phyloP scores from a whole-genome alignment of 2,113 vertebrate genomes.

The Heliornis fulica region DNA sequence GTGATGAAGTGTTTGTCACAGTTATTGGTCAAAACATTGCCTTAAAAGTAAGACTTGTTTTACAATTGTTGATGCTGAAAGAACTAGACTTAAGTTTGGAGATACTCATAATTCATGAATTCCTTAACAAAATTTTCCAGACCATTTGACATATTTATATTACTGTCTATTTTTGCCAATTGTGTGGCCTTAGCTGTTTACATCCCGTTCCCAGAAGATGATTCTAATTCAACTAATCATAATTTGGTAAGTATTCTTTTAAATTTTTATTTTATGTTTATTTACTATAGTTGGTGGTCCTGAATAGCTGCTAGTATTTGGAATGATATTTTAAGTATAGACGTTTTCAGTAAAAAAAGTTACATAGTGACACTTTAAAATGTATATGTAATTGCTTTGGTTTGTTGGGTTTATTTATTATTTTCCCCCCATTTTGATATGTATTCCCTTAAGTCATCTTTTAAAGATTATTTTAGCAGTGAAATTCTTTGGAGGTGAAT shows the following conservation, averaged over 20 bases:
- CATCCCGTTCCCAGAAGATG: conserved; percentile 98
- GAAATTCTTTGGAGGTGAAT: conserved; percentile 1
- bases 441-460: not conserved
- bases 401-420: not conserved
- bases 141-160: conserved; percentile 99
- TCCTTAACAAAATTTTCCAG: conserved; percentile 87
- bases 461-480: conserved; percentile 2
- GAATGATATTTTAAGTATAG: not conserved
- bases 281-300: not conserved
- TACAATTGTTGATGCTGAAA: not conserved
- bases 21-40: not conserved
- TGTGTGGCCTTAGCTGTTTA: conserved; percentile 99
- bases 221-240: conserved; percentile 99
- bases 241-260: conserved; percentile 92
- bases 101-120: not conserved
- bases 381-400: not conserved
- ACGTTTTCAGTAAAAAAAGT: not conserved
- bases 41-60: conserved; percentile 12
- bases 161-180: conserved; percentile 99
- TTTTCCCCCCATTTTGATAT: not conserved
- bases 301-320: not conserved
- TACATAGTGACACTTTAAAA: not conserved
- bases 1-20: not conserved
- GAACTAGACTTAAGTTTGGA: not conserved
- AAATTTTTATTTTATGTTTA: not conserved